A percentile compares a stretch with the other conserved stretches of the same genome.
phyloP scores from a whole-genome alignment of 2,888 invertebrate genomes.

The Sturmia bella region DNA sequence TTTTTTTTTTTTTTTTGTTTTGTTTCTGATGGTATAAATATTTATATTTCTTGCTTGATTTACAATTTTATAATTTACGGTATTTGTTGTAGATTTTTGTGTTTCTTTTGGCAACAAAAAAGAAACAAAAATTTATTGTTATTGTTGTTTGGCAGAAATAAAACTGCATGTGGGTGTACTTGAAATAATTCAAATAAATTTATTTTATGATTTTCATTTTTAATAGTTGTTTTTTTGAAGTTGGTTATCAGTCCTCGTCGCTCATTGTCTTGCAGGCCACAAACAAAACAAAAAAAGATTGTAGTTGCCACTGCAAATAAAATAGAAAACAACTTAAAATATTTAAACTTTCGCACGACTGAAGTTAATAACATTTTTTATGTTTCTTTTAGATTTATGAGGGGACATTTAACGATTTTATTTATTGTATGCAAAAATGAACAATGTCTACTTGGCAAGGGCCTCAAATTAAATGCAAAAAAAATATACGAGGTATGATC shows the following conservation, averaged over 20 bases:
- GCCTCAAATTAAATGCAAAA: no score
- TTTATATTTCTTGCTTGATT: constrained; percentile 19
- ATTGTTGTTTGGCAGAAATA: constrained; percentile 23
- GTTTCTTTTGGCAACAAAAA: neutral
- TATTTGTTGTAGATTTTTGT: constrained; percentile 41
- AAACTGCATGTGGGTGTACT: constrained; percentile 65
- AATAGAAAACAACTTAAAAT: constrained; percentile 2
- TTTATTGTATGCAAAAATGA: constrained; percentile 30
- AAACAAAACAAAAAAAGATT: constrained; percentile 24
- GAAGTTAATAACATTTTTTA: constrained; percentile 36
- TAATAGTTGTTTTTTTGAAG: constrained; percentile 29
- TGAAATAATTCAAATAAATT: constrained; percentile 60
- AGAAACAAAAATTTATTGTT: neutral
- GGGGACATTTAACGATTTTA: constrained; percentile 27
- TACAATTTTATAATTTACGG: constrained; percentile 42
- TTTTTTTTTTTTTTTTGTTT: constrained; percentile 5
- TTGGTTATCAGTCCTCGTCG: neutral
- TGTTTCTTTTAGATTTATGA: constrained; percentile 44
- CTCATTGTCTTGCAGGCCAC: constrained; percentile 42
- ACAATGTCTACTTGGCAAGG: constrained; percentile 36
- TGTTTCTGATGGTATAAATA: neutral
- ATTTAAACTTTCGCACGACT: constrained; percentile 65
- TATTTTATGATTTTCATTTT: constrained; percentile 50
- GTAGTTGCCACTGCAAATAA: neutral
- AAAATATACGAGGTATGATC: no score